These are phyloP conservation scores for Ivindomyrus marchei DNA, from an alignment of 2,113 vertebrate genomes.

Conservation along the genomic window DNA sequence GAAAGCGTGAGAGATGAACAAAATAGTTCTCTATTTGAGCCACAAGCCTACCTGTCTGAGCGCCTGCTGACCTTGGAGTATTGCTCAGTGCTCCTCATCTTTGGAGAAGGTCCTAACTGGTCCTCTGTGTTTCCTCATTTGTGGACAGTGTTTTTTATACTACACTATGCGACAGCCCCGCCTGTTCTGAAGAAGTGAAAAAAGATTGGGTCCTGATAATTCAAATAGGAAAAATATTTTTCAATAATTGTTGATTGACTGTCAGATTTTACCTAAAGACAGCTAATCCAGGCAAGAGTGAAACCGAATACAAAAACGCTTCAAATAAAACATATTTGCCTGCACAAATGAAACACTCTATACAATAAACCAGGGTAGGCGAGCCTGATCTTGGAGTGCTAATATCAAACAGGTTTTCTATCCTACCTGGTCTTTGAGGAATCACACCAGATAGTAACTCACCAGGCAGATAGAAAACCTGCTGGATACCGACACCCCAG, in stretches of 20 bases:
- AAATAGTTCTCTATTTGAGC: background rate
- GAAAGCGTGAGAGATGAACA: background rate
- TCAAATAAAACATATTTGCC: background rate
- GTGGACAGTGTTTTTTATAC: background rate
- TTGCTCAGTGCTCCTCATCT: background rate
- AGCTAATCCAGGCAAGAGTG: background rate
- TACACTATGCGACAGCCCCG: background rate
- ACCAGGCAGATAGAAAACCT: background rate
- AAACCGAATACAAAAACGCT: background rate
- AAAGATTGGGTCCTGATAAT: background rate
- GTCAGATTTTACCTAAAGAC: background rate
- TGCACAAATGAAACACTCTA: background rate
- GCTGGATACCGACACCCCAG: background rate
- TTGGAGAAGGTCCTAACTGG: background rate
- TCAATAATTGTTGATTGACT: too few relatives aligned
- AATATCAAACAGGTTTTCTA: background rate
- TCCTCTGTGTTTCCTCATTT: background rate
- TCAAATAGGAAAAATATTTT: background rate
- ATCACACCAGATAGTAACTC: background rate
- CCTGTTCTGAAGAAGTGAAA: background rate
- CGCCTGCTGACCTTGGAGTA: background rate
- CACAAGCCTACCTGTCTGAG: background rate
- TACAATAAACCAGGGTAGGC: background rate
- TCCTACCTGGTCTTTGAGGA: background rate
- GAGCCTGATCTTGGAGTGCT: background rate